Evolutionary conservation across 2,888 invertebrate species (phyloP), one percentile per base, ranked within the genome.

Genomic region (Tridacna crocea): DNA sequence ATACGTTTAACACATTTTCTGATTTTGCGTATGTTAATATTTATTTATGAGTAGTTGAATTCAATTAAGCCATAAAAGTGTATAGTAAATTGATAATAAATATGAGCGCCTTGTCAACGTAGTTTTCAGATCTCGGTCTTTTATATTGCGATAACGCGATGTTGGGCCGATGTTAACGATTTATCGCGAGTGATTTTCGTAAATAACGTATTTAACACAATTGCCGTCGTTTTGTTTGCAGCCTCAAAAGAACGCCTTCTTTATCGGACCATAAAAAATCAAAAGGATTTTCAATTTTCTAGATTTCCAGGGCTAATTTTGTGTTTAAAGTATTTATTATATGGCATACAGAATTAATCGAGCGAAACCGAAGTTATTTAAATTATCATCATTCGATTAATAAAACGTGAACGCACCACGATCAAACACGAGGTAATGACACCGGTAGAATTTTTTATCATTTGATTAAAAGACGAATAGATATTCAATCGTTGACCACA

Each of bases 381-480:
- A 81, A 84, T 81, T 83, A 88, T 87, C 72, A 83, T 82, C 58
- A 88, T 81, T 27, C 88, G 74, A 65, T 89, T 87, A 63, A 85
- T 80, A 80, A 72, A 75, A 27, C 46, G 46, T 61, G 24, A 26
- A 83, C 80, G 83, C 72, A 36, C 12, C 24, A 27, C 51, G 75
- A 80, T 80, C 80, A 83, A 83, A 80, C 77, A 46, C 60, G 36
- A 73, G 65, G 26, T 46, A 61, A 63, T 68, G 60, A 66, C 72
- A 36, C 61, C 61, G 74, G 61, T 74, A 46, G 61, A 61, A 61
- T 74, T 70, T 36, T 70, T 70, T 70, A 70, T 65, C 74, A 81
- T 77, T 76, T 72, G 65, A 75, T 82, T 82, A 78, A 75, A 82
- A 70, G 70, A 70, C 22, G 51, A 51, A 70, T 70, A 70, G 70